phyloP scores from a whole-genome alignment of 2,888 invertebrate species.

The Barypeithes pellucidus region DNA sequence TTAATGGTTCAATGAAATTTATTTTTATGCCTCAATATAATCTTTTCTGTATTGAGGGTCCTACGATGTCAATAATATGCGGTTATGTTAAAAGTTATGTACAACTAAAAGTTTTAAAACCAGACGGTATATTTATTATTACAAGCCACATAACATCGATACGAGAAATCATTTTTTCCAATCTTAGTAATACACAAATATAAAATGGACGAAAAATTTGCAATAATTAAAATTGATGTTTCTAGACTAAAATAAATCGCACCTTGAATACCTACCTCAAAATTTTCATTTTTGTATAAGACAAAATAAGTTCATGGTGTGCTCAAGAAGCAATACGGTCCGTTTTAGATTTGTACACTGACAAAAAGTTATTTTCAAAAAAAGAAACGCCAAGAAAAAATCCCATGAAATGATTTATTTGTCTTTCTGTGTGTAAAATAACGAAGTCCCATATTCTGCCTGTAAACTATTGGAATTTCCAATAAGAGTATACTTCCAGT shows the following conservation, averaged over 20 bases:
- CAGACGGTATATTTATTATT: no score
- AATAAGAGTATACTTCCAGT: no score
- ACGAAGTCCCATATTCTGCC: not conserved
- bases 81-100: no score
- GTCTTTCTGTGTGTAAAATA: not conserved
- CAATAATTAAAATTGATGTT: constrained; percentile 33
- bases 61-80: no score
- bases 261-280: constrained; percentile 48
- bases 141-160: not conserved
- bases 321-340: constrained; percentile 33
- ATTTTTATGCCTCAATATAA: no score
- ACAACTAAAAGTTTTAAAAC: no score
- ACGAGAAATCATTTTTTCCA: not conserved
- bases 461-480: no score
- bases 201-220: constrained; percentile 36
- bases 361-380: constrained; percentile 37
- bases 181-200: constrained; percentile 16
- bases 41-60: no score
- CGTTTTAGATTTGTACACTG: constrained; percentile 42
- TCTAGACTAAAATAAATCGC: constrained; percentile 48
- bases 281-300: constrained; percentile 41
- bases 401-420: not conserved
- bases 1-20: no score
- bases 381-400: constrained; percentile 37
- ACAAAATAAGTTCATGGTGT: constrained; percentile 40